A percentile compares a stretch with the other conserved stretches of the same genome.
These are phyloP conservation scores for Opisthocomus hoazin DNA, from an alignment of 2,113 vertebrate genomes.

Conservation along the genomic window DNA sequence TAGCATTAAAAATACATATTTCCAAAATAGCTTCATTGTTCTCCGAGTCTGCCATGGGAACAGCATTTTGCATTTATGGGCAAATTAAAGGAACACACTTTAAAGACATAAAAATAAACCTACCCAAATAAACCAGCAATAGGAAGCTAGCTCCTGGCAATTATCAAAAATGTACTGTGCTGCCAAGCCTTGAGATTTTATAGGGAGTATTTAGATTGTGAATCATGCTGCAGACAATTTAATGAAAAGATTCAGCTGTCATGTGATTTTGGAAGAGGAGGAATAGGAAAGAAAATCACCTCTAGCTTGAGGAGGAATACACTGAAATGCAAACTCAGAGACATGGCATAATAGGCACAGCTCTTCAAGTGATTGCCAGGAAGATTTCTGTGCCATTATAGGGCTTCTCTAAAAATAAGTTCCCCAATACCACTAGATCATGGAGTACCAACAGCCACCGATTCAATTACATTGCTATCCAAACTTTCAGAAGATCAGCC, in stretches of 20 bases:
- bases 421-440: neutral
- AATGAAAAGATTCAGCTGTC: constrained; percentile 39
- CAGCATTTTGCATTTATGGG: neutral
- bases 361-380: neutral
- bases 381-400: neutral
- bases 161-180: neutral
- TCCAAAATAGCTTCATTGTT: neutral
- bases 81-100: constrained; percentile 6
- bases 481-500: neutral
- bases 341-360: neutral
- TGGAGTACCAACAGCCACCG: neutral
- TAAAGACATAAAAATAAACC: constrained; percentile 25
- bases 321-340: neutral
- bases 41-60: neutral
- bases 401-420: neutral
- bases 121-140: constrained; percentile 25
- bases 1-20: neutral
- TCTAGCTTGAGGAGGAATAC: neutral
- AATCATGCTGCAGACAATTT: neutral
- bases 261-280: neutral
- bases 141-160: constrained; percentile 9
- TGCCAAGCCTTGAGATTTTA: constrained; percentile 31
- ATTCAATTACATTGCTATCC: neutral
- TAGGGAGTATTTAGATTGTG: constrained; percentile 9
- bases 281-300: neutral